phyloP scores from a whole-genome alignment of 2,888 invertebrate species.

The Zhuqinia jingwanae region DNA sequence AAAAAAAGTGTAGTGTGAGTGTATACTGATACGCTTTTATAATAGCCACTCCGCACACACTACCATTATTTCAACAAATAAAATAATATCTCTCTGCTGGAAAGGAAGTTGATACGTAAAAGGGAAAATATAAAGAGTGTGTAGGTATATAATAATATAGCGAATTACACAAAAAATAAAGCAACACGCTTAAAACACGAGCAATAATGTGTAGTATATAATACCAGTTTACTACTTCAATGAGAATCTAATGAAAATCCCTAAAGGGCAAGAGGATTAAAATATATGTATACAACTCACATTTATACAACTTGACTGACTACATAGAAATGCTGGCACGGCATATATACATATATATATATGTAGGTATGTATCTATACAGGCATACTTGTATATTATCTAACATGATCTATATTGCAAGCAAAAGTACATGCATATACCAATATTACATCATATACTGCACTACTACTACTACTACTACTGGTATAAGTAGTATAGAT shows the following conservation, averaged over 20 bases:
- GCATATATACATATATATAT: too few relatives aligned
- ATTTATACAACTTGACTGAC: background rate
- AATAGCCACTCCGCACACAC: too few relatives aligned
- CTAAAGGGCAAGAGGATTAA: conserved; percentile 68
- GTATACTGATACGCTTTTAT: too few relatives aligned
- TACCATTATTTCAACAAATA: background rate
- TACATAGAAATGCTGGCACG: background rate
- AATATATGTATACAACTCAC: conserved; percentile 30
- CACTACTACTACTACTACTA: too few relatives aligned
- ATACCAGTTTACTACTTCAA: conserved; percentile 56
- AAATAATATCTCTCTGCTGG: background rate
- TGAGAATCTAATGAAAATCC: conserved; percentile 66
- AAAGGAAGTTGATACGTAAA: conserved; percentile 42
- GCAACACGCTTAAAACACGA: conserved; percentile 11
- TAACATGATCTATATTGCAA: too few relatives aligned
- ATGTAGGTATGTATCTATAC: too few relatives aligned
- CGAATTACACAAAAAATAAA: background rate
- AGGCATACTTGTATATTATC: too few relatives aligned
- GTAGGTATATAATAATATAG: background rate
- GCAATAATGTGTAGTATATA: conserved; percentile 54
- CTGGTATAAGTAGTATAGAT: too few relatives aligned
- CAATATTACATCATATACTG: background rate
- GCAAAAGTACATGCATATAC: too few relatives aligned
- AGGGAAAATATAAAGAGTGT: background rate
- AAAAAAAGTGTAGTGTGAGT: background rate